Conservation (phyloP, 2,797 vertebrate species). For the Enteromius fasciolatus region DNA sequence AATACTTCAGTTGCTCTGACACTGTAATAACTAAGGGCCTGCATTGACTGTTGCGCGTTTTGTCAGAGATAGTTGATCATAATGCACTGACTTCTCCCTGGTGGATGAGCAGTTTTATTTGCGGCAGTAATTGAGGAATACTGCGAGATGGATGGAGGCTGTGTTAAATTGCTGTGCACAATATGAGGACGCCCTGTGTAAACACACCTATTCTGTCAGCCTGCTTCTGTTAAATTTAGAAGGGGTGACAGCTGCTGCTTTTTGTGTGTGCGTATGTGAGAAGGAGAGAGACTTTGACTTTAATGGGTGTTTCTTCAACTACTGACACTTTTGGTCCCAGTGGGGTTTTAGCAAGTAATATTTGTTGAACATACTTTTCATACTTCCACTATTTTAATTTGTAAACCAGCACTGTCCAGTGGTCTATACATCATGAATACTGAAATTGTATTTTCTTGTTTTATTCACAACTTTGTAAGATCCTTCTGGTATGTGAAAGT, state of each 20-base stretch:
- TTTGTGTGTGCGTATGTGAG: conserved; percentile 38
- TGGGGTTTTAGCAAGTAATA: background rate
- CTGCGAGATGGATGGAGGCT: background rate
- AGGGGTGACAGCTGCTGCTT: conserved; percentile 72
- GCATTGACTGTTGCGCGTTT: background rate
- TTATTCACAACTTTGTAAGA: too few relatives aligned
- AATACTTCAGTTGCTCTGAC: conserved; percentile 21
- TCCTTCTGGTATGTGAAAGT: background rate
- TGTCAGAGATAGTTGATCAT: conserved; percentile 16
- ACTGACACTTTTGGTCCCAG: background rate
- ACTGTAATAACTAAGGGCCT: conserved; percentile 22
- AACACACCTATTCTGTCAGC: conserved; percentile 53
- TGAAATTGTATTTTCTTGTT: too few relatives aligned
- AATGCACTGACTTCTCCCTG: conserved; percentile 11
- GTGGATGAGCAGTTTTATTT: conserved; percentile 31
- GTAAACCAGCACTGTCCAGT: background rate
- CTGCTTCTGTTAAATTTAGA: conserved; percentile 72
- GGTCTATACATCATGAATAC: background rate
- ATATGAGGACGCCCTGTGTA: conserved; percentile 48
- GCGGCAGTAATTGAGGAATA: conserved; percentile 36
- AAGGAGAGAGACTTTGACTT: background rate
- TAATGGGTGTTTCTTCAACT: conserved; percentile 11
- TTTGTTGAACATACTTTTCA: background rate
- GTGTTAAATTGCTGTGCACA: conserved; percentile 16
- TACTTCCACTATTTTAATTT: background rate